phyloP scores from a whole-genome alignment of 2,797 vertebrate species.

The Pogoniulus pusillus region DNA sequence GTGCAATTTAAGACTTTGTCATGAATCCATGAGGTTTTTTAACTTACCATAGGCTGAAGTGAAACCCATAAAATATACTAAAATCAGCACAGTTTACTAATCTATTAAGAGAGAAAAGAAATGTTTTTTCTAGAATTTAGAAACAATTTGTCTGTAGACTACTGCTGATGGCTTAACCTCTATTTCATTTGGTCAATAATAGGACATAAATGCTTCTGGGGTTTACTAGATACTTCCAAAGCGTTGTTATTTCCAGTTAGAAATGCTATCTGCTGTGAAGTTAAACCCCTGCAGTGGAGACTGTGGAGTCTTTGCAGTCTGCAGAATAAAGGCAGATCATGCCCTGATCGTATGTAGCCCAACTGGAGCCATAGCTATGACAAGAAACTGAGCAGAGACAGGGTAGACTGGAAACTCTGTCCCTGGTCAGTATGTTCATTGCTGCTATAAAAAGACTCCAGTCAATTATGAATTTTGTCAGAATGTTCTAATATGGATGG shows the following conservation, averaged over 20 bases:
- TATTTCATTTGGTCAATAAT: background rate
- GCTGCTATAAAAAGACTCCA: slow-evolving; percentile 64
- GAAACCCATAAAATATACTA: background rate
- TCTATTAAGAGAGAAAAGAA: background rate
- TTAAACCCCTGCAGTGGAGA: background rate
- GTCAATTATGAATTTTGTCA: slow-evolving; percentile 64
- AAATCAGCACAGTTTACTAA: background rate
- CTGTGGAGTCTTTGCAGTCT: background rate
- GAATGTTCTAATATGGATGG: slow-evolving; percentile 36
- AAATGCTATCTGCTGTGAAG: slow-evolving; percentile 6
- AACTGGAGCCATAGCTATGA: slow-evolving; percentile 37
- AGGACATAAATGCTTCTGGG: background rate
- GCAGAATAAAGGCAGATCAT: background rate
- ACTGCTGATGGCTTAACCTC: slow-evolving; percentile 5
- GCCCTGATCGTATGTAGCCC: background rate
- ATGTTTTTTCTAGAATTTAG: slow-evolving; percentile 6
- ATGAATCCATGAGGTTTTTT: background rate
- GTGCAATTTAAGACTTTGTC: background rate
- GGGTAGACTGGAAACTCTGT: slow-evolving; percentile 55
- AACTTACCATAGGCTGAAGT: background rate
- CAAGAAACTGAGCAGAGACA: background rate
- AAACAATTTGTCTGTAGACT: background rate
- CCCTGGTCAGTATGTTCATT: slow-evolving; percentile 20
- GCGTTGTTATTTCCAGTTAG: background rate
- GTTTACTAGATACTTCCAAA: slow-evolving; percentile 7